A percentile compares a stretch with the other conserved stretches of the same genome.
phyloP scores from a whole-genome alignment of 2,797 vertebrate genomes.

The Danio albolineatus region DNA sequence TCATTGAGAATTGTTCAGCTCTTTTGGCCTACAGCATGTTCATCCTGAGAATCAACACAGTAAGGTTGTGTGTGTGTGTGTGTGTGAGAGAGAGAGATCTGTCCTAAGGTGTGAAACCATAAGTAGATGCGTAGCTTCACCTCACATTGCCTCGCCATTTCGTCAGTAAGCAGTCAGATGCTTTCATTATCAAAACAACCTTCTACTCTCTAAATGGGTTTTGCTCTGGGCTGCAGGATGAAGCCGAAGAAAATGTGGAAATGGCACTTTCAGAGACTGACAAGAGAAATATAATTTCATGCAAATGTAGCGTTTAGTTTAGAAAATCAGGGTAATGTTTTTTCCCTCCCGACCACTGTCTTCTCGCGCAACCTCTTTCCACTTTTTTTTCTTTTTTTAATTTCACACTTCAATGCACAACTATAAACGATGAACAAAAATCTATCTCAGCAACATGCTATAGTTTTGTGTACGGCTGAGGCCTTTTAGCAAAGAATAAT shows the following conservation, averaged over 20 bases:
- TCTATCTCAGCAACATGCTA: conserved; percentile 57
- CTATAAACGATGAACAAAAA: conserved; percentile 71
- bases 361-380: conserved; percentile 54
- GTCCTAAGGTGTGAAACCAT: conserved; percentile 30
- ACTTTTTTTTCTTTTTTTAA: conserved; percentile 70
- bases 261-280: conserved; percentile 26
- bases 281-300: conserved; percentile 49
- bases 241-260: conserved; percentile 46
- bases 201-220: conserved; percentile 52
- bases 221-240: conserved; percentile 49
- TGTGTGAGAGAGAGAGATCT: conserved; percentile 21
- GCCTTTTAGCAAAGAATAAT: conserved; percentile 49
- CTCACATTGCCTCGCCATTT: conserved; percentile 30
- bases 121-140: conserved; percentile 33
- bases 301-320: conserved; percentile 56
- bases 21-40: conserved; percentile 20
- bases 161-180: conserved; percentile 41
- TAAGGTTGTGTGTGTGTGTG: not conserved
- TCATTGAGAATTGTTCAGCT: conserved; percentile 11
- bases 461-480: conserved; percentile 32
- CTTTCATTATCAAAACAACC: conserved; percentile 52
- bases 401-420: conserved; percentile 76
- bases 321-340: conserved; percentile 60
- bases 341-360: conserved; percentile 5
- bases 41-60: conserved; percentile 21